phyloP scores from a whole-genome alignment of 2,113 vertebrate genomes.

The Lagopus muta region DNA sequence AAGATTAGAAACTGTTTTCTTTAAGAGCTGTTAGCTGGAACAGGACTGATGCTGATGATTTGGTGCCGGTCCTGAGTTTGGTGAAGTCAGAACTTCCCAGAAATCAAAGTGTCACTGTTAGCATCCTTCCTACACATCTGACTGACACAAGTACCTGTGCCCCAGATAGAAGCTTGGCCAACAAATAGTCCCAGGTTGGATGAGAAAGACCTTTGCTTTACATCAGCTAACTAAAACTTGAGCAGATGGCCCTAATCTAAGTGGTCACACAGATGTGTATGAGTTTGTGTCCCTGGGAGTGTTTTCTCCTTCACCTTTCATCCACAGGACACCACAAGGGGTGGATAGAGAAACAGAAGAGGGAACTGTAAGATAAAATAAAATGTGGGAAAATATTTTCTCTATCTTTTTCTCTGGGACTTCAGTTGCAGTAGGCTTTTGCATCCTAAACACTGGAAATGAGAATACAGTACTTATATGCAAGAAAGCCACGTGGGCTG shows the following conservation, averaged over 20 bases:
- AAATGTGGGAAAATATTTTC: background rate
- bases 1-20: background rate
- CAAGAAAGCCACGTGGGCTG: background rate
- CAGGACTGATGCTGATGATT: background rate
- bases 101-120: background rate
- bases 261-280: rapidly evolving
- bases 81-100: background rate
- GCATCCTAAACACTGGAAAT: background rate
- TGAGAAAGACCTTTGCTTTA: background rate
- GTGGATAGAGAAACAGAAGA: background rate
- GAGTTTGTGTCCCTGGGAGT: background rate
- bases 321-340: background rate
- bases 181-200: background rate
- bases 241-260: background rate
- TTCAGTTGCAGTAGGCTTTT: background rate
- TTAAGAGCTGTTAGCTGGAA: background rate
- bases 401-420: background rate
- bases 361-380: background rate
- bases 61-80: background rate
- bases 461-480: background rate
- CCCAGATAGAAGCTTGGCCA: background rate
- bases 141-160: background rate
- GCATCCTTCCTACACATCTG: background rate
- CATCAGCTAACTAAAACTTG: background rate
- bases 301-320: background rate